Evolutionary conservation across 2,888 invertebrate genomes (phyloP).

Genomic region (Odontomyia ornata): DNA sequence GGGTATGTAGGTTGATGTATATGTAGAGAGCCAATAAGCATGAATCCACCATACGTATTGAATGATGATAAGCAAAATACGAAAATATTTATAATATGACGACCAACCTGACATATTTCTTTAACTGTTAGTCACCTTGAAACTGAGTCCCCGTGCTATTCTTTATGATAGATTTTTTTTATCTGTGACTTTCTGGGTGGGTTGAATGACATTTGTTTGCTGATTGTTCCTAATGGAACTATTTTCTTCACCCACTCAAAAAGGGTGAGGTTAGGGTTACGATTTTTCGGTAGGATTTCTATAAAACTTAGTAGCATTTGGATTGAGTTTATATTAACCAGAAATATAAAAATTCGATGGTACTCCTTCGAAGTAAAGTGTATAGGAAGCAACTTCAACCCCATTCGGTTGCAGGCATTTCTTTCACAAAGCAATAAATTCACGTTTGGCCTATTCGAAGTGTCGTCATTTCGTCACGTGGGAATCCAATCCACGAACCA

Average conservation of each 20-base stretch:
- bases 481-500: background rate
- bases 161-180: background rate
- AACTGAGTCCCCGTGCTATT: background rate
- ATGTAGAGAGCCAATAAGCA: background rate
- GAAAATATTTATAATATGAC: background rate
- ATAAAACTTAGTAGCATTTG: background rate
- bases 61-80: conserved; percentile 38
- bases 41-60: conserved; percentile 6
- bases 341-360: background rate
- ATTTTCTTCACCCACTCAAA: background rate
- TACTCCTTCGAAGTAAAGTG: background rate
- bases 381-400: background rate
- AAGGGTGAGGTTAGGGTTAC: conserved; percentile 19
- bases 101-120: background rate
- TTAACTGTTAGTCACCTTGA: background rate
- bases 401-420: background rate
- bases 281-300: background rate
- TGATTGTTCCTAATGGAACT: conserved; percentile 40
- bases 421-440: conserved; percentile 1
- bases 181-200: conserved; percentile 18
- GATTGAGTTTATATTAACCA: no score
- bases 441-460: background rate
- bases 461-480: background rate
- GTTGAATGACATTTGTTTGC: conserved; percentile 38
- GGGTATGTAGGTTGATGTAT: background rate